A percentile compares a stretch with the other conserved stretches of the same genome.
phyloP scores from a whole-genome alignment of 1,140 invertebrate genomes.

The Bombus vancouverensis region DNA sequence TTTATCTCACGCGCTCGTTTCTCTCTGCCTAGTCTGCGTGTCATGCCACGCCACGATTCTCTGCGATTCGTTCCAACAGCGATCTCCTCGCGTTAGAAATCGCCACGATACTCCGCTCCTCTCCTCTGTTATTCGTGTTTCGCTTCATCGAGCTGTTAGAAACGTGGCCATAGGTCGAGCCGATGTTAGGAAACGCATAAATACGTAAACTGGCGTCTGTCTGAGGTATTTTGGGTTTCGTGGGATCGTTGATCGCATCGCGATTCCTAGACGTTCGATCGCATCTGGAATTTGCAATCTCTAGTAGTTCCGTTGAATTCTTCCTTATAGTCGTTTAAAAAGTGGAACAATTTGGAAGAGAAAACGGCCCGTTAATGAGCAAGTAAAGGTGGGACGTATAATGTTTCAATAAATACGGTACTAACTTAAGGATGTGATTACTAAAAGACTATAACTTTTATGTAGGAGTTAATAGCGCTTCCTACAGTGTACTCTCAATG shows the following conservation, averaged over 20 bases:
- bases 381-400: no score
- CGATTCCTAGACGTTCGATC: background rate
- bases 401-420: no score
- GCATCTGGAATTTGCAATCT: background rate
- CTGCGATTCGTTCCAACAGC: background rate
- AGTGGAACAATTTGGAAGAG: no score
- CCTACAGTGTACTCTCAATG: background rate
- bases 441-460: background rate
- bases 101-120: background rate
- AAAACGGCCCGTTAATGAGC: no score
- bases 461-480: background rate
- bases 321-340: no score
- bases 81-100: conserved; percentile 2
- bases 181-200: no score
- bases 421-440: background rate
- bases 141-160: background rate
- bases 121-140: conserved; percentile 10
- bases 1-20: background rate
- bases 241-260: background rate
- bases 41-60: no score
- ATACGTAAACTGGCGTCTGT: background rate
- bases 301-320: no score
- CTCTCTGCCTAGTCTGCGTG: background rate
- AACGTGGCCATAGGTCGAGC: background rate
- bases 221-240: background rate